Conservation (phyloP, 53 echinoderm and acorn worm species). For the Mesocentrotus franciscanus region DNA sequence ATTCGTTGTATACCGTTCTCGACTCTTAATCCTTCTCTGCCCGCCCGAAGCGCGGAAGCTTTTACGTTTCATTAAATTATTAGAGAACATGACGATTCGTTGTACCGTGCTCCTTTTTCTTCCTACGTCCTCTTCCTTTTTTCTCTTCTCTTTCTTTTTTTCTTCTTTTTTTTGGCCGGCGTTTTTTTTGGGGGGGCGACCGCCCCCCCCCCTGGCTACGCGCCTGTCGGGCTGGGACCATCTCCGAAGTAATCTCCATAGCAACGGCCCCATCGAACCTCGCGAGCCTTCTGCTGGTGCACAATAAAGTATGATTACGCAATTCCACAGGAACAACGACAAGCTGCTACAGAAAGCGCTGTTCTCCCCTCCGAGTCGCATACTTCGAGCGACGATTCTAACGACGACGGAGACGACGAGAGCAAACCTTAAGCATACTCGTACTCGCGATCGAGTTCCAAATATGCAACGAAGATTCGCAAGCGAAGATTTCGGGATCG, state of each 20-base stretch:
- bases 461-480: background rate
- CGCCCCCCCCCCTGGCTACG: no score
- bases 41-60: no score
- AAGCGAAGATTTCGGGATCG: background rate
- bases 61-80: no score
- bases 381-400: background rate
- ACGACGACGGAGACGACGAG: slow-evolving; percentile 10
- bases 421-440: background rate
- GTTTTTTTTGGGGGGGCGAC: no score
- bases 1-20: no score
- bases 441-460: background rate
- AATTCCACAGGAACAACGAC: background rate
- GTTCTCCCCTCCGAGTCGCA: background rate
- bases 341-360: background rate
- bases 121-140: no score
- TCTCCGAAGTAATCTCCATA: background rate
- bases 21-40: no score
- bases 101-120: no score
- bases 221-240: background rate
- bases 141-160: no score
- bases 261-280: background rate
- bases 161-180: no score
- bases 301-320: background rate
- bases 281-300: background rate
- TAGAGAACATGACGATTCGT: no score